These are phyloP conservation scores for Sceliomorpha sp. DNA, from an alignment of 2,888 invertebrate genomes.

Conservation along the genomic window DNA sequence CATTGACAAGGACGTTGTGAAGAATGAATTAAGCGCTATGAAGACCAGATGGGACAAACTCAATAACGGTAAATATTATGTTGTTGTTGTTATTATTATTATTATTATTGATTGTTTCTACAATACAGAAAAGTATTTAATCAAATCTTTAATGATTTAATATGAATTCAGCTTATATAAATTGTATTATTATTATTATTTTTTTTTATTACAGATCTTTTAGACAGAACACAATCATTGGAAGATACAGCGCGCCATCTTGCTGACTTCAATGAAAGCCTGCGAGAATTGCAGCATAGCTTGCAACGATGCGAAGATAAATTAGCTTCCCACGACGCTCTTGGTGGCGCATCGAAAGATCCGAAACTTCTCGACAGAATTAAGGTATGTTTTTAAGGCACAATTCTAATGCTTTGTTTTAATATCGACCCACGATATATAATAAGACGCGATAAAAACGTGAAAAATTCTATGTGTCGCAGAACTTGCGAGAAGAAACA, in stretches of 20 bases:
- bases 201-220: slow-evolving; percentile 82
- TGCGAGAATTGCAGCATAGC: slow-evolving; percentile 91
- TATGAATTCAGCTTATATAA: too few species aligned
- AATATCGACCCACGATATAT: too few species aligned
- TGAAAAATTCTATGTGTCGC: too few species aligned
- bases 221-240: slow-evolving; percentile 88
- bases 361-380: slow-evolving; percentile 92
- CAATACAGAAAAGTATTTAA: too few species aligned
- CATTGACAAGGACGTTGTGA: slow-evolving; percentile 93
- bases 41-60: slow-evolving; percentile 95
- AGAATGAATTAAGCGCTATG: slow-evolving; percentile 89
- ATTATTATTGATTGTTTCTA: neutral
- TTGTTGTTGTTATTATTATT: slow-evolving; percentile 60
- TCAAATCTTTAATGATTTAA: too few species aligned
- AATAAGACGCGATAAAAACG: too few species aligned
- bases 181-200: neutral
- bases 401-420: neutral
- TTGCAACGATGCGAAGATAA: slow-evolving; percentile 94
- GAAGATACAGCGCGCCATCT: slow-evolving; percentile 92
- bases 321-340: slow-evolving; percentile 87
- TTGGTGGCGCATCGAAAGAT: slow-evolving; percentile 89
- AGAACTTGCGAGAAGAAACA: slow-evolving; percentile 89
- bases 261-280: slow-evolving; percentile 91
- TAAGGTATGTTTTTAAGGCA: too few species aligned
- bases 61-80: slow-evolving; percentile 85